Evolutionary conservation across 2,888 invertebrate species (phyloP).

Genomic region (Harpalus rubripes): DNA sequence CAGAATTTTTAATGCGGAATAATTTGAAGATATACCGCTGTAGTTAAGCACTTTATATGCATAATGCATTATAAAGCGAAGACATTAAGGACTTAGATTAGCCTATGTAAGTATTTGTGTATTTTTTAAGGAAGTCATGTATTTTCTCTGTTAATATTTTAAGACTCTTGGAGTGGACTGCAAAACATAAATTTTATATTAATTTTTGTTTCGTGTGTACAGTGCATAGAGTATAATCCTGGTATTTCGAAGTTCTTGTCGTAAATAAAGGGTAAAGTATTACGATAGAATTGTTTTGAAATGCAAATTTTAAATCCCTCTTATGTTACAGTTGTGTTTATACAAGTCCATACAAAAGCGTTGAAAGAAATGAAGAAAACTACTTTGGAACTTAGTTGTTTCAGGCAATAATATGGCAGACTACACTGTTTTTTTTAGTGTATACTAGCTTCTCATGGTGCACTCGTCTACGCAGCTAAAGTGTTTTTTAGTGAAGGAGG

Average conservation of each 20-base stretch:
- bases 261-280: slow-evolving; percentile 3
- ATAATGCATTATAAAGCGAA: slow-evolving; percentile 45
- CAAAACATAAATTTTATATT: slow-evolving; percentile 10
- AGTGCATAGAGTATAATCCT: background rate
- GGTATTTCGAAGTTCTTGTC: background rate
- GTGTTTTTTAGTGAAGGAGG: no score
- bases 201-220: slow-evolving; percentile 9
- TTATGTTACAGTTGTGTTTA: background rate
- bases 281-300: background rate
- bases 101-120: slow-evolving; percentile 19
- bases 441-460: no score
- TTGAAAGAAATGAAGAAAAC: background rate
- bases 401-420: background rate
- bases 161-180: slow-evolving; percentile 5
- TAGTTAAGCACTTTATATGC: slow-evolving; percentile 47
- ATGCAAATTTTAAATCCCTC: background rate
- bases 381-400: background rate
- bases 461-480: no score
- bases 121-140: slow-evolving; percentile 36
- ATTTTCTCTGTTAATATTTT: slow-evolving; percentile 46
- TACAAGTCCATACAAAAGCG: background rate
- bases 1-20: slow-evolving; percentile 49
- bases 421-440: no score
- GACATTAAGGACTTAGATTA: slow-evolving; percentile 43
- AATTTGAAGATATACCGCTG: slow-evolving; percentile 48